Base-by-base conservation (phyloP, 2,113 vertebrate genomes). In the Xiphias gladius region DNA sequence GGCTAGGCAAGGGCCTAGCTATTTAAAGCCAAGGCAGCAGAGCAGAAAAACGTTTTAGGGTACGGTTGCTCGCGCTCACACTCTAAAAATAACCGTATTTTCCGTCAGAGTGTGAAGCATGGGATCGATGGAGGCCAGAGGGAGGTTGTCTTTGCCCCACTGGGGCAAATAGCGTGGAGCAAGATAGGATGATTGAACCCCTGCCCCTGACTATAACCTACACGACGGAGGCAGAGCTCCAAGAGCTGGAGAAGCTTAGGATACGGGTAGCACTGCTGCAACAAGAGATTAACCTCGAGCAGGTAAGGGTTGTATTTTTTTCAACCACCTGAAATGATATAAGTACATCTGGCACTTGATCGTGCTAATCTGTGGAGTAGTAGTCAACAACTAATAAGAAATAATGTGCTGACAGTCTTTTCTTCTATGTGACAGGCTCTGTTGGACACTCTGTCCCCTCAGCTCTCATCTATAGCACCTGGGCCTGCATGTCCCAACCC, bases 221-320 rank as follows among this genome's bases (percentile, higher is more conserved):
- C 89, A 95, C 87, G 74, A 94, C 93, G 11, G 76, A 93, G 69
- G 67, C 83, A 48, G 97, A 99, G 85, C 95, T 99, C 46, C 89
- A 89, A 19, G 90, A 96, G 24, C 80, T 99, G 84, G 96, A 96
- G 10, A 77, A 66, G 59, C 94, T 96, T 81, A 95, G 95, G 80
- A 94, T 97, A 55, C 93, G 55, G 8, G 95, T 97, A 66, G 91
- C 90, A 2, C 89, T 96, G 91, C 90, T 99, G 68, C 89, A 95
- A 30, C 96, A 97, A 90, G 96, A 97, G 90, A 71, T 96, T n/a
- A 73, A 94, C 74, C 91, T 98, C 2, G 95, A 99, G 39, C 96
- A 96, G 97, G 98, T 95, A 66, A 84, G 57, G 1, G 7, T 5
- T 35, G 0, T 84, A 35, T 39, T 7, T 24, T 71, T 12, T 20